phyloP scores from a whole-genome alignment of 2,888 invertebrate genomes.

The Syritta pipiens region DNA sequence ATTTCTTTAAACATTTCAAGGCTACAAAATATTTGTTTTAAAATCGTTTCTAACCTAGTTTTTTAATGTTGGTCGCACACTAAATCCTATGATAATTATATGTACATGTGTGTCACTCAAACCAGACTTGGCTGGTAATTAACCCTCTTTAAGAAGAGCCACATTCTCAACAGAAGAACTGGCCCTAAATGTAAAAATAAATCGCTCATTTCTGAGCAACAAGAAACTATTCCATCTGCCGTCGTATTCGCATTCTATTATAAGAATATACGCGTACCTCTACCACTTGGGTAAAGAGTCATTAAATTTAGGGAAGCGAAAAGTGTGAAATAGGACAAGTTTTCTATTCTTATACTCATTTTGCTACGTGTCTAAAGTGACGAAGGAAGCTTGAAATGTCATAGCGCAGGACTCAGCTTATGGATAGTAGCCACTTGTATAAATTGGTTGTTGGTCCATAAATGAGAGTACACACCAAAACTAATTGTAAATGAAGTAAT shows the following conservation, averaged over 20 bases:
- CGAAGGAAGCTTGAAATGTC: slow-evolving; percentile 15
- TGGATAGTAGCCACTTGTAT: slow-evolving; percentile 15
- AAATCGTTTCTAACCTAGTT: no score
- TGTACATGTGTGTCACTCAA: no score
- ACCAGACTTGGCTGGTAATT: no score
- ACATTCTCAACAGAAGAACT: no score
- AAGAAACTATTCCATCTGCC: not conserved
- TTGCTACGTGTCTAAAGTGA: not conserved
- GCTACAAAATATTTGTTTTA: no score
- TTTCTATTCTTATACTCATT: slow-evolving; percentile 1
- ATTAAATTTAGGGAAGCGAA: slow-evolving; percentile 16
- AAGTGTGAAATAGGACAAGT: slow-evolving; percentile 30
- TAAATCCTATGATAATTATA: no score
- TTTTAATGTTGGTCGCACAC: no score
- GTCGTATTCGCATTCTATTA: not conserved
- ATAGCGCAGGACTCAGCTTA: not conserved
- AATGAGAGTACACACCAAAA: slow-evolving; percentile 19
- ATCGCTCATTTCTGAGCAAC: not conserved
- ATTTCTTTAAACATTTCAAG: no score
- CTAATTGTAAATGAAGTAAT: slow-evolving; percentile 31
- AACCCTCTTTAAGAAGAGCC: no score
- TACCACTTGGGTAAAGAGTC: not conserved
- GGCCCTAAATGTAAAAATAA: no score
- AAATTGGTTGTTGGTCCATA: slow-evolving; percentile 40
- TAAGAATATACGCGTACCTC: not conserved